A percentile compares a stretch with the other conserved stretches of the same genome.
Conservation (phyloP, 2,797 vertebrate genomes). For the Percopsis omiscomaycus region DNA sequence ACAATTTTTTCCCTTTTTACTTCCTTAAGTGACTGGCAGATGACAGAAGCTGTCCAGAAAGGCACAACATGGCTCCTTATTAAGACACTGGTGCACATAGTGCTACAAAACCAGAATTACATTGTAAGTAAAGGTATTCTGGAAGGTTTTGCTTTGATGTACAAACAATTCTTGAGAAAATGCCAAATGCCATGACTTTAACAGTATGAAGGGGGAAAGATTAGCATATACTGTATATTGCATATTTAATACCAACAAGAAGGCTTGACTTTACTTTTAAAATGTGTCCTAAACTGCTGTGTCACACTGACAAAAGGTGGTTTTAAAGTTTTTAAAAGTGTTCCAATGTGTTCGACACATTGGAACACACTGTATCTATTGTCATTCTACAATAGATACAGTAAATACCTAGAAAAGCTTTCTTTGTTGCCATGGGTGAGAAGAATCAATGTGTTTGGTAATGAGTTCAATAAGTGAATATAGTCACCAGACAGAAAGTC, state of each 20-base stretch:
- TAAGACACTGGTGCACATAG: slow-evolving; percentile 20
- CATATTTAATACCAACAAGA: background rate
- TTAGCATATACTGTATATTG: no score
- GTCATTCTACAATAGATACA: slow-evolving; percentile 17
- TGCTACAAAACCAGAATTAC: slow-evolving; percentile 9
- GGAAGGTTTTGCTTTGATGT: slow-evolving; percentile 43
- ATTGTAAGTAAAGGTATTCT: slow-evolving; percentile 24
- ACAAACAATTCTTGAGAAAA: slow-evolving; percentile 33
- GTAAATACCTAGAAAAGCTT: slow-evolving; percentile 21
- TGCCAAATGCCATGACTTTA: background rate
- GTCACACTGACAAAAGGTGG: background rate
- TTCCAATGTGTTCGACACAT: slow-evolving; percentile 8
- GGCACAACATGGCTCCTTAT: slow-evolving; percentile 45
- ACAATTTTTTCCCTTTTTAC: slow-evolving; percentile 17
- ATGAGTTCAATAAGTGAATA: slow-evolving; percentile 28
- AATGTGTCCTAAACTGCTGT: slow-evolving; percentile 2
- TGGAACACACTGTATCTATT: no score
- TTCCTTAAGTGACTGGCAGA: slow-evolving; percentile 20
- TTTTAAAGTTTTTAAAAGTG: background rate
- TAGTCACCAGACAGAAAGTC: background rate
- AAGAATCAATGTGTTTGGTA: slow-evolving; percentile 35
- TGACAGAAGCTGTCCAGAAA: slow-evolving; percentile 31
- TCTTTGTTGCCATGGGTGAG: slow-evolving; percentile 23
- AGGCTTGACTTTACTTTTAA: slow-evolving; percentile 10
- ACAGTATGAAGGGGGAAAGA: background rate